phyloP scores from a whole-genome alignment of 2,797 vertebrate species.

The Paguma larvata region DNA sequence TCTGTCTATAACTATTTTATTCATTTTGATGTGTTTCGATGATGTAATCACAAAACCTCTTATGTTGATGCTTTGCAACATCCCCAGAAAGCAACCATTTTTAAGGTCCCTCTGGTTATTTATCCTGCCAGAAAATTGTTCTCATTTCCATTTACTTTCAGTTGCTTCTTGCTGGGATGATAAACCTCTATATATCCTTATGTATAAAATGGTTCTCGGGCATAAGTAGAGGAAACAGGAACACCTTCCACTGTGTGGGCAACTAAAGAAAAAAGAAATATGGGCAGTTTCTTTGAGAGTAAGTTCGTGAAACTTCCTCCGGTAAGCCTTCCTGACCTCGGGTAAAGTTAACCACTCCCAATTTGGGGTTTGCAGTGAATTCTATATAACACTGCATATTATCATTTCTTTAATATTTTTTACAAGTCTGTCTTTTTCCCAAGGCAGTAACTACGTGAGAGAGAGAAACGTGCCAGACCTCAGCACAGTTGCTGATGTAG shows the following conservation, averaged over 20 bases:
- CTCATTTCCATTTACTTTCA: not conserved
- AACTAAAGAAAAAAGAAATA: not conserved
- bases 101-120: not conserved
- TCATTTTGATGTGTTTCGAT: not conserved
- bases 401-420: not conserved
- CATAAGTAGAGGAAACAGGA: not conserved
- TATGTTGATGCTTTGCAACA: not conserved
- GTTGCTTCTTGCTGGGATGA: not conserved
- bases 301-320: not conserved
- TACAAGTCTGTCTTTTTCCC: not conserved
- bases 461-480: not conserved
- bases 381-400: not conserved
- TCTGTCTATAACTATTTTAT: not conserved
- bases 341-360: not conserved
- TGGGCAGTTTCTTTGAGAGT: not conserved
- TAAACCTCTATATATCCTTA: not conserved
- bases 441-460: not conserved
- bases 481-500: not conserved
- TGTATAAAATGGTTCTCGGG: not conserved
- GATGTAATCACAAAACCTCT: not conserved
- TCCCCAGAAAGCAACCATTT: not conserved
- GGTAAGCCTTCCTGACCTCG: not conserved
- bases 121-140: not conserved
- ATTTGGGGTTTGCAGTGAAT: not conserved
- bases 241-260: not conserved